Conservation (phyloP, 1,140 invertebrate species). For the Saxidomus purpurata region DNA sequence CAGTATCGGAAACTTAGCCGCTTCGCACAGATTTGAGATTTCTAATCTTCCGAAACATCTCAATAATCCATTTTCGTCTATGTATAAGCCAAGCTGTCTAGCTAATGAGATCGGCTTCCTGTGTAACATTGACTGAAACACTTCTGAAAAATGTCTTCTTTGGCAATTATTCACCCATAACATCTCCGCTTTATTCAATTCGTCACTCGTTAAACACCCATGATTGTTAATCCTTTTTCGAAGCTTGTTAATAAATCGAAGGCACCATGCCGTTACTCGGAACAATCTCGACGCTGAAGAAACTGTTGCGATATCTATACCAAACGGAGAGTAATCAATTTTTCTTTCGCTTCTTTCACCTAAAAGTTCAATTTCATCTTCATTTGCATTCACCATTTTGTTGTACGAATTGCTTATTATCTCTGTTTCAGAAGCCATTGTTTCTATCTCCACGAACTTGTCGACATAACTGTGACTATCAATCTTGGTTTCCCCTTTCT, state of each 20-base stretch:
- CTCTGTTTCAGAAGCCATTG: too few species aligned
- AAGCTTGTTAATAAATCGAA: not conserved
- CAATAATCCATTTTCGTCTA: slow-evolving; percentile 16
- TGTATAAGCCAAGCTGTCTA: slow-evolving; percentile 10
- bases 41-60: slow-evolving; percentile 9
- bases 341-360: not conserved
- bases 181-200: slow-evolving; percentile 10
- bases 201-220: not conserved
- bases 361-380: not conserved
- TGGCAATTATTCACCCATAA: not conserved
- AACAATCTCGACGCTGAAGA: slow-evolving; percentile 1
- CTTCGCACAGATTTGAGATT: not conserved
- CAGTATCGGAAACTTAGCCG: slow-evolving; percentile 5
- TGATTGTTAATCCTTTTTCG: not conserved
- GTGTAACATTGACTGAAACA: not conserved
- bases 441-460: too few species aligned
- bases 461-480: too few species aligned
- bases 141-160: not conserved
- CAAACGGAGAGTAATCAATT: not conserved
- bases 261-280: not conserved
- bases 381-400: not conserved
- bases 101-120: not conserved
- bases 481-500: too few species aligned
- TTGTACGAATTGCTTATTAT: too few species aligned
- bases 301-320: not conserved